Evolutionary conservation across 2,113 vertebrate species (phyloP).

Genomic region (Anas platyrhynchos): DNA sequence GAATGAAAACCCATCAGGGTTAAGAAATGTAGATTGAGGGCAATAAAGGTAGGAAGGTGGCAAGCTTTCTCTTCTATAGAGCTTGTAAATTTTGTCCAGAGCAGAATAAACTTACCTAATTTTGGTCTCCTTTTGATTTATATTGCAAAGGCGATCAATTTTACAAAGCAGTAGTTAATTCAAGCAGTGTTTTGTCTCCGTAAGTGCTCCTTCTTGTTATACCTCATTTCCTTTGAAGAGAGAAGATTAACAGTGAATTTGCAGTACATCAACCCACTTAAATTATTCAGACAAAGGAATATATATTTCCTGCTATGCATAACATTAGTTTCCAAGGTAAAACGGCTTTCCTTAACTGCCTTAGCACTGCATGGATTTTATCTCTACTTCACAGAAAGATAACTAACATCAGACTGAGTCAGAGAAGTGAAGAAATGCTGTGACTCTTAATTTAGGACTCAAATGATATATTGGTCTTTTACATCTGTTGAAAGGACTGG

Average conservation of each 20-base stretch:
- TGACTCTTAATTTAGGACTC: background rate
- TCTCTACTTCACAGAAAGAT: background rate
- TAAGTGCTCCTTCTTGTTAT: background rate
- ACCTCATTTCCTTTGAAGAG: background rate
- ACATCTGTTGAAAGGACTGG: background rate
- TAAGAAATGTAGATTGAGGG: background rate
- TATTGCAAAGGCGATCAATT: background rate
- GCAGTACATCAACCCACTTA: background rate
- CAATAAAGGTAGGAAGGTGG: background rate
- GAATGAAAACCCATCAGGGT: slow-evolving; percentile 15
- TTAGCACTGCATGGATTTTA: background rate
- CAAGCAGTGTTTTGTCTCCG: background rate
- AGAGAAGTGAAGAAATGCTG: background rate
- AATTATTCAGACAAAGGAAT: background rate
- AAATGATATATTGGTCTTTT: background rate
- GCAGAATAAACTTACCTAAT: background rate
- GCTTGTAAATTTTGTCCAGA: background rate
- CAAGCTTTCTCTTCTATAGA: background rate
- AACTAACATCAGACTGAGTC: too few species aligned
- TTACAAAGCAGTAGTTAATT: background rate
- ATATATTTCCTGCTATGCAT: background rate
- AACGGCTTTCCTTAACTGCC: background rate
- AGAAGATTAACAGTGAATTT: background rate
- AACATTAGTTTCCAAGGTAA: background rate
- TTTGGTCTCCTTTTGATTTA: background rate